These are phyloP conservation scores for Drosophila kambysellisi DNA, from an alignment of 2,888 invertebrate genomes.

Conservation along the genomic window DNA sequence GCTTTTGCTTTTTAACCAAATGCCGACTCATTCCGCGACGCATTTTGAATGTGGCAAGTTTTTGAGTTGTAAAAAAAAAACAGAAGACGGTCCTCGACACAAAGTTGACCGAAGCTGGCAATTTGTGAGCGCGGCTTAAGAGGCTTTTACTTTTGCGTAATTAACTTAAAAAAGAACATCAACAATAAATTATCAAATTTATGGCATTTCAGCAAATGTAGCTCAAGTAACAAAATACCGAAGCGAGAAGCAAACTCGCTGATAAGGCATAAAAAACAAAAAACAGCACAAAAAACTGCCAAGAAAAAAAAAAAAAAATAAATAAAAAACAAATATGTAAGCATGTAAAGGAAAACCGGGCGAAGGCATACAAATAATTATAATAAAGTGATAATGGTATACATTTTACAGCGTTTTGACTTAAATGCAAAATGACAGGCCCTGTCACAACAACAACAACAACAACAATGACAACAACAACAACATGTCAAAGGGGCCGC, in stretches of 20 bases:
- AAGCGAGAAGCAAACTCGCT: constrained; percentile 45
- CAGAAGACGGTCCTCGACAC: constrained; percentile 23
- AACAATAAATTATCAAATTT: constrained; percentile 73
- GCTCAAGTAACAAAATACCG: constrained; percentile 21
- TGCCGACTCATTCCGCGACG: not conserved
- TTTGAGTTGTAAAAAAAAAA: not conserved
- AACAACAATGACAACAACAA: constrained; percentile 7
- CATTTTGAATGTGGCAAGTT: not conserved
- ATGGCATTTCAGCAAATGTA: constrained; percentile 68
- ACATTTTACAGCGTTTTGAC: constrained; percentile 61
- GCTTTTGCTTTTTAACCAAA: not conserved
- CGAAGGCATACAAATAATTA: constrained; percentile 50
- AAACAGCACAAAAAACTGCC: constrained; percentile 29
- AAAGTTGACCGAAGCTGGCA: constrained; percentile 33
- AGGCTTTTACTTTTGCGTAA: constrained; percentile 62
- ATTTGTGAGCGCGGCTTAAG: constrained; percentile 50
- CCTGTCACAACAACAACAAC: constrained; percentile 42
- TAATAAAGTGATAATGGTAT: constrained; percentile 71
- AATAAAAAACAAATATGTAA: constrained; percentile 26
- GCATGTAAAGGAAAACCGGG: constrained; percentile 20
- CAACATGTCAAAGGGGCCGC: constrained; percentile 47
- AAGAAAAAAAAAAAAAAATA: constrained; percentile 32
- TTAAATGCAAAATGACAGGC: constrained; percentile 70
- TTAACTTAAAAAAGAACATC: constrained; percentile 69
- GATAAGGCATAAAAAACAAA: constrained; percentile 56